Evolutionary conservation across 2,113 vertebrate genomes (phyloP).

Genomic region (Cyphomyrus plagiostoma): DNA sequence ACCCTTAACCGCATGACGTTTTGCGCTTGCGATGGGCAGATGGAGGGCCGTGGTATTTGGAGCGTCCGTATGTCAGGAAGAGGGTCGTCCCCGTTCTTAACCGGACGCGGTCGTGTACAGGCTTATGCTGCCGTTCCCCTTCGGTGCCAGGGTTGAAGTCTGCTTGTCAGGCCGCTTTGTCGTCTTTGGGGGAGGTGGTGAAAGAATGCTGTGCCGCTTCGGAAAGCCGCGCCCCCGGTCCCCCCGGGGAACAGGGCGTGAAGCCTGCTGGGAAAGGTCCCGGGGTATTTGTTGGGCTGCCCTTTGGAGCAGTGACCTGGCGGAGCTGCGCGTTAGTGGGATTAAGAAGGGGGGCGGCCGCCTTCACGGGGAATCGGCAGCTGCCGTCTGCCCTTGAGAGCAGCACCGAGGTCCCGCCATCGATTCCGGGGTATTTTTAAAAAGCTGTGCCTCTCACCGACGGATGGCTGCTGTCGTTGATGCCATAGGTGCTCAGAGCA

Average conservation of each 20-base stretch:
- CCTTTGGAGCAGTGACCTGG: not conserved
- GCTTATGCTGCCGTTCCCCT: not conserved
- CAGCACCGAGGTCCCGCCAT: not conserved
- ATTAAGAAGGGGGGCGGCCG: not conserved
- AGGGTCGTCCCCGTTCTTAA: not conserved
- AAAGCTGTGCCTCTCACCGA: not conserved
- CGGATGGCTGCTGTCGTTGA: not conserved
- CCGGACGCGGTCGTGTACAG: not conserved
- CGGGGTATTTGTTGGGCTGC: conserved; percentile 7
- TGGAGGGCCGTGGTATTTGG: not conserved
- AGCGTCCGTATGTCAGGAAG: not conserved
- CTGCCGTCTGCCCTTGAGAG: not conserved
- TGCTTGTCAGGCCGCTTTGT: not conserved
- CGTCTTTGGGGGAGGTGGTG: not conserved
- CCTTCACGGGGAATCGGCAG: not conserved
- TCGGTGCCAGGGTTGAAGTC: not conserved
- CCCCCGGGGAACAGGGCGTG: not conserved
- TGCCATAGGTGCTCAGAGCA: not conserved
- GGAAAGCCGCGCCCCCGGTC: not conserved
- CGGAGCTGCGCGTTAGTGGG: not conserved
- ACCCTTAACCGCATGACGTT: not conserved
- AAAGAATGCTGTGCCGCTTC: not conserved
- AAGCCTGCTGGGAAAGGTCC: conserved; percentile 13
- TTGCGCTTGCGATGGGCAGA: not conserved
- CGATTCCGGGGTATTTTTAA: not conserved